Evolutionary conservation across 1,140 invertebrate genomes (phyloP).

Genomic region (Ceratosolen fusciceps): DNA sequence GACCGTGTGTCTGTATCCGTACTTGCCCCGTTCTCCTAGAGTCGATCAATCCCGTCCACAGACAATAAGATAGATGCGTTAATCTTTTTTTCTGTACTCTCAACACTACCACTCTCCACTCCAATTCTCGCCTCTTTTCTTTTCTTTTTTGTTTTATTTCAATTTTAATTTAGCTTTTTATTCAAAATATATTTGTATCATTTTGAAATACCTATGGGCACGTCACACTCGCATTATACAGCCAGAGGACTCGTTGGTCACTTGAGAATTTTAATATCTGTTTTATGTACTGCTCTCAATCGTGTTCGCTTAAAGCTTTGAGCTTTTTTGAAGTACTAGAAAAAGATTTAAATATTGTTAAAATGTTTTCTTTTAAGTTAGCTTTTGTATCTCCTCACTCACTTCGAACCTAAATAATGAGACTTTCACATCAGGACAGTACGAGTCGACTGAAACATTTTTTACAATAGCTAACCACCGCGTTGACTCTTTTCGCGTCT

Average conservation of each 20-base stretch:
- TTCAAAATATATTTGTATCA: constrained; percentile 6
- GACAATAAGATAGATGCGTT: constrained; percentile 72
- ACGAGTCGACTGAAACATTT: background rate
- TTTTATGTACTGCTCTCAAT: constrained; percentile 39
- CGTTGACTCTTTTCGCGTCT: background rate
- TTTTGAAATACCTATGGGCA: constrained; percentile 39
- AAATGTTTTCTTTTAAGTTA: constrained; percentile 16
- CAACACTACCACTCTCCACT: constrained; percentile 43
- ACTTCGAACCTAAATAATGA: constrained; percentile 7
- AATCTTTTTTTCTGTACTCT: constrained; percentile 62
- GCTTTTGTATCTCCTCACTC: background rate
- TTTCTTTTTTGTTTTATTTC: constrained; percentile 28
- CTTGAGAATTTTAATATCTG: constrained; percentile 40
- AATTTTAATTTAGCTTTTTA: background rate
- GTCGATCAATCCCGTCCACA: constrained; percentile 71
- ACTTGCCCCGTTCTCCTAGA: constrained; percentile 70
- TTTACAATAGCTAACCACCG: constrained; percentile 8
- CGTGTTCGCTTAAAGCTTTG: constrained; percentile 42
- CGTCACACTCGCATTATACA: constrained; percentile 22
- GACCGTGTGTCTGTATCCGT: constrained; percentile 50
- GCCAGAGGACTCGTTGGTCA: constrained; percentile 35
- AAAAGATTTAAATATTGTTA: constrained; percentile 45
- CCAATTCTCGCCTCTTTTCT: constrained; percentile 38
- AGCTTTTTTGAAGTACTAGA: constrained; percentile 47
- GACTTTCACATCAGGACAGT: constrained; percentile 10